Percentiles rank a stretch among this genome's conserved stretches.
Conservation (phyloP, 2,113 vertebrate genomes). For the Phoxinus phoxinus region DNA sequence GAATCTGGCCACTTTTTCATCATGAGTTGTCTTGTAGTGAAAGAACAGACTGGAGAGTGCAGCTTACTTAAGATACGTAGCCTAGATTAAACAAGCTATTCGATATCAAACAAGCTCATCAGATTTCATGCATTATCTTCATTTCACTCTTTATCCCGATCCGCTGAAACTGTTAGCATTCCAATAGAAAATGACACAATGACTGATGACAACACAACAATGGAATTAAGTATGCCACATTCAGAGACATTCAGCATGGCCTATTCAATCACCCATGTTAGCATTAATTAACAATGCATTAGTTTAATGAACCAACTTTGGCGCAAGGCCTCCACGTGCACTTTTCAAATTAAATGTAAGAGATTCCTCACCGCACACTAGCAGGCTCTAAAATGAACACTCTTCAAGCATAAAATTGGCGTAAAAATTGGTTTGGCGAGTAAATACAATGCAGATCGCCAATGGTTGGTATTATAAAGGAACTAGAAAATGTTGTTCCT, state of each 20-base stretch:
- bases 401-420: neutral
- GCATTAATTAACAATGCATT: conserved; percentile 20
- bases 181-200: conserved; percentile 15
- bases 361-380: neutral
- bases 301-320: conserved; percentile 30
- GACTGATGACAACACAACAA: conserved; percentile 16
- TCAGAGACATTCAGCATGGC: neutral
- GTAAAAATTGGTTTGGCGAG: neutral
- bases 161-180: conserved; percentile 19
- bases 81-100: conserved; percentile 32
- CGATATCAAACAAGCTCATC: conserved; percentile 28
- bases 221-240: conserved; percentile 11
- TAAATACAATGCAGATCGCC: neutral
- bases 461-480: neutral
- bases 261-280: conserved; percentile 34
- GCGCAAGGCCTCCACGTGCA: conserved; percentile 13
- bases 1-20: neutral
- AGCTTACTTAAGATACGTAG: neutral
- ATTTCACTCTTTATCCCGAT: neutral
- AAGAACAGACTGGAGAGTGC: conserved; percentile 23
- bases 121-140: conserved; percentile 34
- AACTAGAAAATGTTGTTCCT: neutral
- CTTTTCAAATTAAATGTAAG: neutral
- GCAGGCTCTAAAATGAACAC: neutral
- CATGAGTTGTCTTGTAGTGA: neutral